These are phyloP conservation scores for Drosophila jambulina DNA, from an alignment of 1,140 invertebrate genomes.

Conservation along the genomic window DNA sequence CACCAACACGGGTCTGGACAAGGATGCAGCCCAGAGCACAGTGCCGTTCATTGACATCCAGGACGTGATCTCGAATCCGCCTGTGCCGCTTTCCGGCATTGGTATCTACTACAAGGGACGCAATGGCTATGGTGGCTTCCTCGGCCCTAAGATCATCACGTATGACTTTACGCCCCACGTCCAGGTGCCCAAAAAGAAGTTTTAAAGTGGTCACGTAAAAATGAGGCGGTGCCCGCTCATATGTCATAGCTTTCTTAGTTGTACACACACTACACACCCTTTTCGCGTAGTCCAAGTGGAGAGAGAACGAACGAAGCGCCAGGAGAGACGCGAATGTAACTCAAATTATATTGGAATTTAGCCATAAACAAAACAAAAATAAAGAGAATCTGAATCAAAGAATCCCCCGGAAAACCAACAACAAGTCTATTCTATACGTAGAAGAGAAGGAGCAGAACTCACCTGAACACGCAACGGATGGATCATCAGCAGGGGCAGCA, in stretches of 20 bases:
- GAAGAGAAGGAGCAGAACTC: constrained; percentile 63
- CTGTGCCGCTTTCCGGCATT: constrained; percentile 87
- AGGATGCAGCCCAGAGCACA: constrained; percentile 93
- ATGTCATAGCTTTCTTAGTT: constrained; percentile 74
- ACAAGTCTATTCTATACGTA: not conserved
- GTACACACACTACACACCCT: constrained; percentile 35
- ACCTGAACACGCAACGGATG: constrained; percentile 97
- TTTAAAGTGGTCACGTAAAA: constrained; percentile 8
- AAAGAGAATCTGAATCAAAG: constrained; percentile 37
- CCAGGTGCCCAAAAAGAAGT: constrained; percentile 80
- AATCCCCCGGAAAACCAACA: constrained; percentile 1
- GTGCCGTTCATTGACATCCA: constrained; percentile 94
- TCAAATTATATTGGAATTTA: constrained; percentile 40
- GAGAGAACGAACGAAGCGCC: constrained; percentile 4
- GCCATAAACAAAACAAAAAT: constrained; percentile 27
- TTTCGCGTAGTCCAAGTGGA: constrained; percentile 18
- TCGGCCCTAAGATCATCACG: constrained; percentile 91
- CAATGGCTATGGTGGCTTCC: constrained; percentile 90
- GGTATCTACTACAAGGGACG: constrained; percentile 93
- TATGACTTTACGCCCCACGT: constrained; percentile 90
- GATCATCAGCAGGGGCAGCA: constrained; percentile 93
- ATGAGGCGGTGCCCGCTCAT: constrained; percentile 13
- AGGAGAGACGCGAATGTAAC: constrained; percentile 33
- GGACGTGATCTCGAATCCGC: constrained; percentile 88
- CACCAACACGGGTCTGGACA: constrained; percentile 89